These are phyloP conservation scores for Myiopsitta monachus DNA, from an alignment of 2,113 vertebrate species.

Conservation along the genomic window DNA sequence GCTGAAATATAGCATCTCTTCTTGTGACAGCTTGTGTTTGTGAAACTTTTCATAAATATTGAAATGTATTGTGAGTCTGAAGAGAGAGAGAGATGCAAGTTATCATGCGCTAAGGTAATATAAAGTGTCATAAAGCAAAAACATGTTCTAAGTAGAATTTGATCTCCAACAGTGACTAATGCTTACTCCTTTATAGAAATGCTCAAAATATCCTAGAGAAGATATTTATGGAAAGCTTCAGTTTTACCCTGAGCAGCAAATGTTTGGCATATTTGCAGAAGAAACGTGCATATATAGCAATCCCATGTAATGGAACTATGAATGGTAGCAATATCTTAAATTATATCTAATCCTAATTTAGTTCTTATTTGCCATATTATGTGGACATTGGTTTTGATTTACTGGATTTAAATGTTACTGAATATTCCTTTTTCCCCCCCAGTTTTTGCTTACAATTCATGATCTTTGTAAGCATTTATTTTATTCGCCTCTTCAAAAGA, in stretches of 20 bases:
- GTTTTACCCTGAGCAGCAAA: background rate
- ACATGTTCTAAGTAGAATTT: background rate
- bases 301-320: background rate
- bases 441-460: background rate
- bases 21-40: background rate
- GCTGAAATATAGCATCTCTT: background rate
- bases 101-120: accelerated
- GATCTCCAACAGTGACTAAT: background rate
- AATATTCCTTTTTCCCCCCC: background rate
- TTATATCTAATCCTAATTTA: background rate
- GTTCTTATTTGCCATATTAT: background rate
- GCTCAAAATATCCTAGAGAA: background rate
- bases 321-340: background rate
- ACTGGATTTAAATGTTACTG: background rate
- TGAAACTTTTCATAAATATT: background rate
- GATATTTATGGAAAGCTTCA: background rate
- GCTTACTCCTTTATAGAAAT: background rate
- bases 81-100: background rate
- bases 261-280: background rate
- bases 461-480: background rate
- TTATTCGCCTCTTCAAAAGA: background rate
- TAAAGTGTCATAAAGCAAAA: background rate
- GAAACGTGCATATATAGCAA: background rate
- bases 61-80: background rate
- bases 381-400: background rate